Conservation (phyloP, 2,113 vertebrate genomes). For the Choloepus hoffmanni region DNA sequence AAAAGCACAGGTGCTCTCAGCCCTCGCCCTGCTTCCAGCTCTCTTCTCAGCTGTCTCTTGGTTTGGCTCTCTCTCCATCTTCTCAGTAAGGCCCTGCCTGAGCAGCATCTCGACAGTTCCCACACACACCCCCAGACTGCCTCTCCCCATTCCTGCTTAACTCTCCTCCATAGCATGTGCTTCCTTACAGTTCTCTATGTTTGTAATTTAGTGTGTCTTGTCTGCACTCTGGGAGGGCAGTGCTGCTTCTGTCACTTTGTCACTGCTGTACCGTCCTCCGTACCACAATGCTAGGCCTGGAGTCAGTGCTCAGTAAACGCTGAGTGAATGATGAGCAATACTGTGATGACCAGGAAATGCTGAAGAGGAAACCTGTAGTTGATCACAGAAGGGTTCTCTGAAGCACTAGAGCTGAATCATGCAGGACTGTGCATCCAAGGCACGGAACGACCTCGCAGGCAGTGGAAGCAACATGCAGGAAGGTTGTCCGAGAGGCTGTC, state of each 20-base stretch:
- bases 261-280: accelerated
- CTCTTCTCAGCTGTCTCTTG: accelerated
- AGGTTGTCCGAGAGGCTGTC: accelerated
- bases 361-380: no score
- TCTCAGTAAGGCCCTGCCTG: not conserved
- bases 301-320: accelerated
- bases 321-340: accelerated
- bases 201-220: no score
- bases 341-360: not conserved
- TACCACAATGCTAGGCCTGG: accelerated
- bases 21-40: not conserved
- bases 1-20: accelerated
- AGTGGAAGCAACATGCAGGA: accelerated
- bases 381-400: accelerated
- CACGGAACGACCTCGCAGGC: accelerated
- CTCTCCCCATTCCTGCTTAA: not conserved
- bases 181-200: no score
- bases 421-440: accelerated
- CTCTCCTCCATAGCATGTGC: accelerated
- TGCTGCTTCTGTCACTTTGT: not conserved
- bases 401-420: accelerated
- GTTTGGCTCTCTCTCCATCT: accelerated
- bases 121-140: not conserved
- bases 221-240: no score
- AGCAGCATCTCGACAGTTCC: accelerated